Conservation (phyloP, 1,140 invertebrate species). For the Macrotrachela quadricornifera region DNA sequence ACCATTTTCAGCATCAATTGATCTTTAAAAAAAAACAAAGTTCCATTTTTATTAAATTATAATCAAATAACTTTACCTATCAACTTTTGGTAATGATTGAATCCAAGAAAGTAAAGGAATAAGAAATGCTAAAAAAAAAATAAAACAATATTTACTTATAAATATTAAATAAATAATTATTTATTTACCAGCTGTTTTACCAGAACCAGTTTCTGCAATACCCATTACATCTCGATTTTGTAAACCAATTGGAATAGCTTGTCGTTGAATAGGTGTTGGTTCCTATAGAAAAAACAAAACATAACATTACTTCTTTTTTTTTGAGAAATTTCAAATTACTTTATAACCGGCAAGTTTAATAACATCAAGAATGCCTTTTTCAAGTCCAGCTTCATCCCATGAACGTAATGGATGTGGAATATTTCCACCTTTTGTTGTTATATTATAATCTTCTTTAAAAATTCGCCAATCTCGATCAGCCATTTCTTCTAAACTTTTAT, state of each 20-base stretch:
- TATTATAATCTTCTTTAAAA: conserved; percentile 97
- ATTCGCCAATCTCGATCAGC: conserved; percentile 98
- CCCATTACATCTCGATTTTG: conserved; percentile 97
- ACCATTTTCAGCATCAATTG: conserved; percentile 51
- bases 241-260: conserved; percentile 94
- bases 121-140: conserved; percentile 57
- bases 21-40: too few relatives aligned
- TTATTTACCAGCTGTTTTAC: conserved; percentile 55
- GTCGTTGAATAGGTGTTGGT: conserved; percentile 92
- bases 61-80: conserved; percentile 40
- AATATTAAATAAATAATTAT: too few relatives aligned
- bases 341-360: conserved; percentile 86
- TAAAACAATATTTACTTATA: too few relatives aligned
- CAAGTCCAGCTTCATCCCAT: conserved; percentile 83
- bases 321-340: conserved; percentile 25
- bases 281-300: conserved; percentile 30
- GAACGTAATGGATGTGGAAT: conserved; percentile 83
- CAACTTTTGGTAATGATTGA: conserved; percentile 82
- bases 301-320: too few relatives aligned
- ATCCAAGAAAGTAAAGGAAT: conserved; percentile 96
- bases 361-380: conserved; percentile 72
- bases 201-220: conserved; percentile 91
- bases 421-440: conserved; percentile 85
- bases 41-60: too few relatives aligned
- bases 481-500: conserved; percentile 83